A percentile compares a stretch with the other conserved stretches of the same genome.
These are phyloP conservation scores for Procambarus virginalis DNA, from an alignment of 1,140 invertebrate genomes.

Conservation along the genomic window DNA sequence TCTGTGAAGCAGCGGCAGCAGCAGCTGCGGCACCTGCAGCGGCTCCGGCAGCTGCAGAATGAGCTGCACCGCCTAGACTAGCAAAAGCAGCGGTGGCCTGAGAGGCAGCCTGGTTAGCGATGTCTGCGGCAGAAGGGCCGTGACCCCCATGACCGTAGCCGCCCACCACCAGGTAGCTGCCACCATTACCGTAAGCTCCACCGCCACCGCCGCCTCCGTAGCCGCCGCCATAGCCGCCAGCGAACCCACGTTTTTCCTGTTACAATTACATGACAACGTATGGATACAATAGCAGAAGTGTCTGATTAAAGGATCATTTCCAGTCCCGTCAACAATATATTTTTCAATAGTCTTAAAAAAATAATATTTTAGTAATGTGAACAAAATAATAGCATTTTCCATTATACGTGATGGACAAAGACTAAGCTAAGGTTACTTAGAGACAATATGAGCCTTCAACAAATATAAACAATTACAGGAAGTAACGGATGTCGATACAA, in stretches of 20 bases:
- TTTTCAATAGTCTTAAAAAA: too few species aligned
- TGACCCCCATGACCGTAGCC: not conserved
- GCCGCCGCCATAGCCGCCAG: not conserved
- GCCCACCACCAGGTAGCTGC: constrained; percentile 4
- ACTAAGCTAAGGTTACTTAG: too few species aligned
- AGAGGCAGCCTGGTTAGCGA: constrained; percentile 3
- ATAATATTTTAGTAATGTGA: too few species aligned
- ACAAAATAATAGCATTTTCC: too few species aligned
- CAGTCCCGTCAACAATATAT: too few species aligned
- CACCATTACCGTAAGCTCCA: not conserved
- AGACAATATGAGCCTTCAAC: too few species aligned
- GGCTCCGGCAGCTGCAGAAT: not conserved
- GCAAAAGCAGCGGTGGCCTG: not conserved
- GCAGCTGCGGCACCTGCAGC: constrained; percentile 5
- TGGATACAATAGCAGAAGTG: too few species aligned
- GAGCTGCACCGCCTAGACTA: constrained; percentile 1
- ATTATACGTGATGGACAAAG: too few species aligned
- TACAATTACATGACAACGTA: not conserved
- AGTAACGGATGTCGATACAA: too few species aligned
- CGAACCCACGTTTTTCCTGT: constrained; percentile 1
- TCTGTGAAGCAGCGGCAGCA: not conserved
- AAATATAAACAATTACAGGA: too few species aligned
- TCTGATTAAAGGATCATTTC: too few species aligned
- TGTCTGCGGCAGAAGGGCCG: not conserved
- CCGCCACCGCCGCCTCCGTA: not conserved